Base-by-base conservation (phyloP, 37 sponge, comb jelly and placozoan genomes). In the Bolinopsis microptera region DNA sequence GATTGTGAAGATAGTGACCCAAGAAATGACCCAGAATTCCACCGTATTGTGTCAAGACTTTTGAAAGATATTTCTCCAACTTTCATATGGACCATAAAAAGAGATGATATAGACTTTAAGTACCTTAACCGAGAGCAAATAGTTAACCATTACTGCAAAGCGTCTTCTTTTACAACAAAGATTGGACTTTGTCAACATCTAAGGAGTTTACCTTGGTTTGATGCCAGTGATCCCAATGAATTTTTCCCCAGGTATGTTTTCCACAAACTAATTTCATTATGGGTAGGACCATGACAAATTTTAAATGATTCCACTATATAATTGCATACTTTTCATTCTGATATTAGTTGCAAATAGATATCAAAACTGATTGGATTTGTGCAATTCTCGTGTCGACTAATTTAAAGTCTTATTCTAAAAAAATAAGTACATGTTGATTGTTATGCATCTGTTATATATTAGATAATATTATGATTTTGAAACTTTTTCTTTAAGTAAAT, bases 121-220 rank as follows among this genome's bases (percentile, higher is more conserved):
- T 94, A 69, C 88, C 94, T 95, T 33, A 69, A 69, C 93, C 93
- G 95, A 82, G 95, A 96, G 31, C 95, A 96, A 40, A 35, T 95
- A 31, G 96, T 93, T 23, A 97, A 97, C 94, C 99, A 98, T 92
- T 97, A 95, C 76, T 69, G 75, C 30, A 94, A 83, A 41, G 94
- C 96, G n/a, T 93, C 69, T 21, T 94, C 96, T 23, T 96, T 98
- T 92, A 98, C 99, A 33, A 98, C 99, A 13, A 98, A 97, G 97
- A 96, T 96, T 76, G 98, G 96, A 3, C 69, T 98, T 69, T 96
- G 96, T 70, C 76, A 93, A 33, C 94, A 95, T 72, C 82, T 98
- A 21, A 94, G 94, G 34, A 94, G 96, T 35, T 67, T 96, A 67
- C 40, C 36, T 1, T 98, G 97, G 97, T 95, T 92, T 83, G 94